Evolutionary conservation across 1,140 invertebrate genomes (phyloP), one percentile per base, ranked within the genome.

Genomic region (Potamilus streckersoni): DNA sequence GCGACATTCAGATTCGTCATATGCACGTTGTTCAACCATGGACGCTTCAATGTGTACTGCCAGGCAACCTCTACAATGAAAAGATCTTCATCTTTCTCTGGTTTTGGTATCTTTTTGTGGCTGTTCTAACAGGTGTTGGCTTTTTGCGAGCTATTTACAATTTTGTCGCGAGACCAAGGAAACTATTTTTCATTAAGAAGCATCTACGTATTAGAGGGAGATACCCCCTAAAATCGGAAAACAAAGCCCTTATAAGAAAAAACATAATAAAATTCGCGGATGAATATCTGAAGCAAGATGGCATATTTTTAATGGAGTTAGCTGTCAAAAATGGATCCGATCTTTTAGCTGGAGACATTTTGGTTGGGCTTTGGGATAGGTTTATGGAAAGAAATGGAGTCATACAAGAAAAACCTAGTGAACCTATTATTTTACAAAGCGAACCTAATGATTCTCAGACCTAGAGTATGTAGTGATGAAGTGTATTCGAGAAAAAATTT

Each of bases 1-100:
- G 85, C 72, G 82, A 85, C 66, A 82, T 86, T 57, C 71, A 80
- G 60, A 72, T 85, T 16, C 67, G 85, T 23, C 74, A 80, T 27
- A 60, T 83, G 55, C 61, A 59, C 20, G 76, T 73, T 62, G 23
- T 76, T n/a, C 78, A 73, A 62, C 49, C 58, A n/a, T 77, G 78
- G 74, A 79, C 91, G 71, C 71, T 83, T 27, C 78, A 81, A 69
- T 69, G 86, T 88, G 61, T 89, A 85, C 69, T 91, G 85, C 90
- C 91, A 62, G 83, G 91, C 8, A 91, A 91, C 38, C 38, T 49
- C 11, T 49, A 49, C 38, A 49, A 49, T 49, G 38, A 49, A 49
- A 49, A 49, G 11, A 49, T 49, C 38, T 49, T 49, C 38, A 49
- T 49, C 75, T 85, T 90, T 14, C 83, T 90, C 1, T 90, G 90